Base-by-base conservation (phyloP, 2,888 invertebrate genomes). In the Nomada ruficornis region DNA sequence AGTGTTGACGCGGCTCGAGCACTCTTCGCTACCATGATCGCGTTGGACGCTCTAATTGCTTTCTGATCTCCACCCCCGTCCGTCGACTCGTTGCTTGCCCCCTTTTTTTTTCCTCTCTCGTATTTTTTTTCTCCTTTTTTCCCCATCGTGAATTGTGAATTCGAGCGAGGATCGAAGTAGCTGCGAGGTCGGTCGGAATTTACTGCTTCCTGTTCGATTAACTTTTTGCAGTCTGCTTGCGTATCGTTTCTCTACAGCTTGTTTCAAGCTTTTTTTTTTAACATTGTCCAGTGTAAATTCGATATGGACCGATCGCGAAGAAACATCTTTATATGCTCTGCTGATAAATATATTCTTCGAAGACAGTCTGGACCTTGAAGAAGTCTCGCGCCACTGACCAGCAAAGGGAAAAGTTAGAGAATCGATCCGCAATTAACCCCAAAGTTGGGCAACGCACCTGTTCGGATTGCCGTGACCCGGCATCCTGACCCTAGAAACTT, bases 401-500 rank as follows among this genome's bases (percentile, higher is more conserved):
- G 44, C 59, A 52, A 71, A 76, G 70, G 50, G 60, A 60, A 57
- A 67, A n/a, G 57, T 54, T n/a, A 57, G 57, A 11, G 77, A 80
- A 84, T 82, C 63, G 72, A 79, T 68, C 65, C 62, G 68, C 83
- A 84, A 89, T 88, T 81, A 82, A 88, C 70, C 79, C 54, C 69
- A 23, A 59, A 72, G 59, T 50, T 54, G 47, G 57, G 63, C 42
- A 55, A 47, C 65, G 78, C 88, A 88, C 89, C 88, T 88, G 88
- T 83, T 87, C 83, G 83, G 83, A 79, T 83, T 70, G 83, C 81
- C 54, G 52, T 59, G 82, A 86, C 69, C 82, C 59, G 79, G 62
- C 63, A 62, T 59, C 60, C 74, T 77, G 85, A 82, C 76, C 80
- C 80, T 76, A 71, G 63, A 72, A 82, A 86, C 82, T 80, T 86